Conservation (phyloP, 2,888 invertebrate genomes). For the Sinodicranocentrus sp. region DNA sequence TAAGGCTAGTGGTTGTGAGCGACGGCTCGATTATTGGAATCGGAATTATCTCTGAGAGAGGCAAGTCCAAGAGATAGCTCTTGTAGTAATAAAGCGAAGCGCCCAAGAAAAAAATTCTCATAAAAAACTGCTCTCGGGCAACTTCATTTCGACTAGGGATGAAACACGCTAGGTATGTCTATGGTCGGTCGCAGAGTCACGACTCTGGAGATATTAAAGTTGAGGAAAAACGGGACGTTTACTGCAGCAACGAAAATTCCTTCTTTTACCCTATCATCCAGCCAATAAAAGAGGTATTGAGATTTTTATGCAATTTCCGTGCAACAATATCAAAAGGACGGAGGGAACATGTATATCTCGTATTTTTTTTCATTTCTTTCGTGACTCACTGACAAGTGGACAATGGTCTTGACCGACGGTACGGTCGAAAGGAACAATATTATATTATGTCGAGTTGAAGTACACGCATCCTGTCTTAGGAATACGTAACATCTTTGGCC, state of each 20-base stretch:
- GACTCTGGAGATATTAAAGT: constrained; percentile 32
- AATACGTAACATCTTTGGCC: too few relatives aligned
- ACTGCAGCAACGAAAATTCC: constrained; percentile 10
- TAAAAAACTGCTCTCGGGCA: constrained; percentile 39
- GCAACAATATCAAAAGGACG: constrained; percentile 10
- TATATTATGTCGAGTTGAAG: too few relatives aligned
- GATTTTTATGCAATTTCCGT: constrained; percentile 38
- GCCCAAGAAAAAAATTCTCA: constrained; percentile 13
- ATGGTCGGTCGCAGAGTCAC: neutral
- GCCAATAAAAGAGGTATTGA: constrained; percentile 25
- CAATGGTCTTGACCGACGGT: constrained; percentile 14
- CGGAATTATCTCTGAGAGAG: constrained; percentile 4
- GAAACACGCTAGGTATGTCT: neutral
- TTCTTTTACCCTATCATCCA: constrained; percentile 11
- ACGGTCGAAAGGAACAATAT: too few relatives aligned
- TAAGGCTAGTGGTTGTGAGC: neutral
- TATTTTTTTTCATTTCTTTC: neutral
- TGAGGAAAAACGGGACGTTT: constrained; percentile 4
- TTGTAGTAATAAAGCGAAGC: neutral
- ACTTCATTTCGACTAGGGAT: constrained; percentile 9
- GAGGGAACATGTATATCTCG: constrained; percentile 5
- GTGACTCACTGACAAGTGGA: constrained; percentile 17
- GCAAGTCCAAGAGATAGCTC: too few relatives aligned
- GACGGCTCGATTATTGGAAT: constrained; percentile 21
- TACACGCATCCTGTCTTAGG: too few relatives aligned